A percentile compares a stretch with the other conserved stretches of the same genome.
Conservation (phyloP, 2,113 vertebrate species). For the Sebastes fasciatus region DNA sequence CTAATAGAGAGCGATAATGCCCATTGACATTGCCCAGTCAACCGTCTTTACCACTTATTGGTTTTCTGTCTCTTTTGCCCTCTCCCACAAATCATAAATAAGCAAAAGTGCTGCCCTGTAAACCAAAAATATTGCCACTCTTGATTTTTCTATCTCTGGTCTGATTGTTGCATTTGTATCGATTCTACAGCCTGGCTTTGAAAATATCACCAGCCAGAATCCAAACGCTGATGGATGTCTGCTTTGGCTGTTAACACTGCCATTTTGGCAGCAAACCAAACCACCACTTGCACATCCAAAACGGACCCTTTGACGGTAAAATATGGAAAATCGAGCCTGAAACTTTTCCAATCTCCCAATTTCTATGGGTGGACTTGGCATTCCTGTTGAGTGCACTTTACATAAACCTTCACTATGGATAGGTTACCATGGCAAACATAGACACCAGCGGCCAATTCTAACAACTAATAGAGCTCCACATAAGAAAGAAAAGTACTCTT, state of each 20-base stretch:
- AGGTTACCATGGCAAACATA: constrained; percentile 29
- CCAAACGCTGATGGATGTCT: constrained; percentile 48
- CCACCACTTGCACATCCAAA: constrained; percentile 21
- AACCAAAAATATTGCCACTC: not conserved
- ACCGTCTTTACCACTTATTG: not conserved
- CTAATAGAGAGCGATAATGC: no score
- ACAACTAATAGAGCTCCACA: constrained; percentile 22
- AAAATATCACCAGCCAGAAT: constrained; percentile 40
- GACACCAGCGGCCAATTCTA: constrained; percentile 5
- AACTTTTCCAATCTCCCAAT: constrained; percentile 20
- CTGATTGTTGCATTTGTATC: constrained; percentile 37
- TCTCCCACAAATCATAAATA: not conserved
- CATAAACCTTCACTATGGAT: constrained; percentile 31
- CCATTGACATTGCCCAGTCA: not conserved
- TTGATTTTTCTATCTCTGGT: not conserved
- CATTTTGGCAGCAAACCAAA: constrained; percentile 58
- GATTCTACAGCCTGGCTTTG: constrained; percentile 32
- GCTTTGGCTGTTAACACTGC: constrained; percentile 43
- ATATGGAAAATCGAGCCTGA: constrained; percentile 15
- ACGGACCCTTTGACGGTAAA: constrained; percentile 4
- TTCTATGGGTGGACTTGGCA: not conserved
- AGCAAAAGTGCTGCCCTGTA: not conserved
- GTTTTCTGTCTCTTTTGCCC: not conserved
- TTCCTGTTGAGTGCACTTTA: constrained; percentile 12
- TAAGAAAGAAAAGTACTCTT: not conserved